Evolutionary conservation across 2,888 invertebrate species (phyloP).

Genomic region (Conchocele bisecta): DNA sequence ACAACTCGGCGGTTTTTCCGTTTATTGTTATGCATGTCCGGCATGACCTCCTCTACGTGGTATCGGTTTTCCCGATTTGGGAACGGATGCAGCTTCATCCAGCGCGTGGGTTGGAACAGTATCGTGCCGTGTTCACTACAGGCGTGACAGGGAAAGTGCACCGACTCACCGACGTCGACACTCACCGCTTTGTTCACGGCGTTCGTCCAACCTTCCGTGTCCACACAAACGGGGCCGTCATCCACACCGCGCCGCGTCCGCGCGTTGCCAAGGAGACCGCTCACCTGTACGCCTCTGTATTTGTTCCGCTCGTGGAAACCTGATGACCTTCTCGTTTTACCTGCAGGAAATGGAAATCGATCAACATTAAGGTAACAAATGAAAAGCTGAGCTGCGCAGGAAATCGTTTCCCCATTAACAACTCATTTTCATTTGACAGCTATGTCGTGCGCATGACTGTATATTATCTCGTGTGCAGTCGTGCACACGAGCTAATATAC

Average conservation of each 20-base stretch:
- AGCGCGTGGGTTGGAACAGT: constrained; percentile 38
- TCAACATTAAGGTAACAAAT: no score
- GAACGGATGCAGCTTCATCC: constrained; percentile 48
- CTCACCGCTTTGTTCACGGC: constrained; percentile 19
- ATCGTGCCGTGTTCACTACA: constrained; percentile 10
- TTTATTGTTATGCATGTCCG: constrained; percentile 62
- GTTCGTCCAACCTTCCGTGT: not conserved
- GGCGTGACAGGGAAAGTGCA: constrained; percentile 52
- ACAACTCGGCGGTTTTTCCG: constrained; percentile 50
- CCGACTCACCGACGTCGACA: constrained; percentile 44
- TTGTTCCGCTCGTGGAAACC: no score
- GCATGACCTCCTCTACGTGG: constrained; percentile 52
- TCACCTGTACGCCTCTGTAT: no score
- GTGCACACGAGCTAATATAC: no score
- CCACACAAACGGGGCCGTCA: not conserved
- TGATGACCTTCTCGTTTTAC: no score
- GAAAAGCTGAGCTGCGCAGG: no score
- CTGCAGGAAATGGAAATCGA: no score
- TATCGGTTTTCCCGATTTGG: constrained; percentile 19
- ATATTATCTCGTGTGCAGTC: no score
- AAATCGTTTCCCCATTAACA: no score
- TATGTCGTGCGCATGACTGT: no score
- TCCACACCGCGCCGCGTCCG: not conserved
- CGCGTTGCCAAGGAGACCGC: constrained; percentile 23
- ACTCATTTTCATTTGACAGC: no score